phyloP scores from a whole-genome alignment of 2,797 vertebrate species.

The Garrulus glandarius region DNA sequence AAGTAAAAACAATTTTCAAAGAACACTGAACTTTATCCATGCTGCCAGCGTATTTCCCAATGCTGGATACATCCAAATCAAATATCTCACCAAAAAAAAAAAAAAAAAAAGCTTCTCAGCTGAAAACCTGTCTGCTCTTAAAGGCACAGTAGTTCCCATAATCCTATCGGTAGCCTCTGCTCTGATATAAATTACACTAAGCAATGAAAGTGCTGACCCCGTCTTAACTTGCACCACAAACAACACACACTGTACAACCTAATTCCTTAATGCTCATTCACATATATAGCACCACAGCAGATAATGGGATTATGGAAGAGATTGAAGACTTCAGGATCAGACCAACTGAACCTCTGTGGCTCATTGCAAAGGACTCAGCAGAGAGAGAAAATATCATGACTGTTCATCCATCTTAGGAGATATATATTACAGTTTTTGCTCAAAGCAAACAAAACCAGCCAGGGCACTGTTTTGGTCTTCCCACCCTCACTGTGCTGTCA shows the following conservation, averaged over 20 bases:
- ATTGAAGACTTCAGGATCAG: not conserved
- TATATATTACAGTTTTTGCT: not conserved
- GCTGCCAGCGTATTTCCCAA: not conserved
- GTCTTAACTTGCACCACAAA: not conserved
- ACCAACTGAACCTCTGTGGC: not conserved
- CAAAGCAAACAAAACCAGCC: not conserved
- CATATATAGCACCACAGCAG: slow-evolving; percentile 9
- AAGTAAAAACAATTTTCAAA: slow-evolving; percentile 33
- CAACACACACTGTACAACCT: not conserved
- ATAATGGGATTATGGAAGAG: slow-evolving; percentile 23
- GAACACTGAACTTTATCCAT: not conserved
- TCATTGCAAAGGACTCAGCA: not conserved
- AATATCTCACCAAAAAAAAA: not conserved
- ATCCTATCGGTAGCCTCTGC: not conserved
- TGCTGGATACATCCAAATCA: not conserved
- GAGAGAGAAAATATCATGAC: not conserved
- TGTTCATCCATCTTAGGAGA: not conserved
- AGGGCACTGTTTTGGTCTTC: not conserved
- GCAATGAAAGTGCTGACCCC: slow-evolving; percentile 33
- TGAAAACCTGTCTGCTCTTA: not conserved
- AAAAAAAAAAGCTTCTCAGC: not conserved
- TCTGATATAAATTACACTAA: not conserved
- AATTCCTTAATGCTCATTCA: slow-evolving; percentile 10
- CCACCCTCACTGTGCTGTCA: not conserved
- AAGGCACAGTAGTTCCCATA: not conserved